Base-by-base conservation (phyloP, 2,888 invertebrate species). In the Ophion slaviceki region DNA sequence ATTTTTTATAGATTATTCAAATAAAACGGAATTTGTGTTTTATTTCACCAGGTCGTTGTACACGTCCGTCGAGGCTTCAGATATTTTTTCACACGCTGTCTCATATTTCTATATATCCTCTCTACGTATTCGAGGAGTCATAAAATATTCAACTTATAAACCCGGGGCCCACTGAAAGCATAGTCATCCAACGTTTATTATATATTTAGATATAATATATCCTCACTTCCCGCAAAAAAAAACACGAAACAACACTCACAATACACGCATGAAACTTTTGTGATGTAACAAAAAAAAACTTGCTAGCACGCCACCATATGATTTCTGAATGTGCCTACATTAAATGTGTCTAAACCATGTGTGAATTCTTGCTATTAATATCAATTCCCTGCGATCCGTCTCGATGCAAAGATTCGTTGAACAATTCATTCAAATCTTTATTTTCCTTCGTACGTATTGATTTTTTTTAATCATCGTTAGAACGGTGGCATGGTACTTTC, bases 161-260 rank as follows among this genome's bases (percentile, higher is more conserved):
- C 32, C 32, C 4, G 3, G 32, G 32, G 32, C 32, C 0, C 40
- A 40, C 40, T 6, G 72, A 32, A 3, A 32, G 3, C 32, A 32
- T 71, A 79, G 79, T 82, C 59, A 80, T 74, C 45, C 72, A 57
- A 53, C 32, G 57, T 40, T 40, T 40, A 8, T 40, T 40, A 40
- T 7, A 40, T 53, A 59, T 64, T 28, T 47, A 68, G 11, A 53
- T 53, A 28, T 28, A 24, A 24, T 24, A 24, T 32, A 68, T 59
- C 45, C 57, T 74, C 24, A 61, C 40, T 59, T 36, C 32, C 64
- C n/a, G 82, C 70, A 80, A 80, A 75, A 20, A 78, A 82, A 77
- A 82, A 7, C 67, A 80, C 71, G 67, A 61, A 76, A 80, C 71
- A 67, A 80, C 71, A 67, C 76, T 71, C 79, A 64, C 71, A 10